Evolutionary conservation across 2,888 invertebrate species (phyloP), one percentile per base, ranked within the genome.

Genomic region (Eudemis profundana): DNA sequence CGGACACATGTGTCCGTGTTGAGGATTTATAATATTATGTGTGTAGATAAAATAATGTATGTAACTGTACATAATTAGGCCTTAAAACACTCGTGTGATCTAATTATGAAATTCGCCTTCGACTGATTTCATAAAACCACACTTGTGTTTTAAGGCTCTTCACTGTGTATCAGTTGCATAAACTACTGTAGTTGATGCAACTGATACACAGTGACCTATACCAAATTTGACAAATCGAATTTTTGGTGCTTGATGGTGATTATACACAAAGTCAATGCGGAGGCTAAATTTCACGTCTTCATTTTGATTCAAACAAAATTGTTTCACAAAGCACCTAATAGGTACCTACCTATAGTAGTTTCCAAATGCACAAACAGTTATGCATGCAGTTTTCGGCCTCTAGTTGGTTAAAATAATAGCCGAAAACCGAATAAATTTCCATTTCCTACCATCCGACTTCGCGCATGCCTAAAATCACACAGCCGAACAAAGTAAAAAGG

Each of bases 401-500:
- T 15, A 17, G 15, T 42, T 15, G 17, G 29, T 42, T 56, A 42
- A 42, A 42, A 56, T 29, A 56, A 42, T 29, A 42, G 54, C 54
- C 27, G 42, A 56, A 56, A 56, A 56, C 54, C 54, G 42, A 56
- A 56, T 42, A 29, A 0, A 56, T 42, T 40, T 42, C 27, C 42
- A n/a, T 29, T 21, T n/a, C 5, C 54, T 42, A 17, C 3, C 15
- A 15, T 4, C 21, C 5, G 12, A 12, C 4, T 42, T 15, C 12
- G 23, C 40, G 15, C 54, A 56, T 56, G 40, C 42, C 42, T 56
- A 15, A 10, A 10, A n/a, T 53, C 23, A 21, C 38, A 14, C 23
- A 19, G 17, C 17, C 42, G 10, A n/a, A 3, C 12, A 29, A 29
- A 44, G n/a, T 19, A 42, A 7, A 56, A 56, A 44, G 4, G 29